phyloP scores from a whole-genome alignment of 2,888 invertebrate genomes.

The Agrotis clavis region DNA sequence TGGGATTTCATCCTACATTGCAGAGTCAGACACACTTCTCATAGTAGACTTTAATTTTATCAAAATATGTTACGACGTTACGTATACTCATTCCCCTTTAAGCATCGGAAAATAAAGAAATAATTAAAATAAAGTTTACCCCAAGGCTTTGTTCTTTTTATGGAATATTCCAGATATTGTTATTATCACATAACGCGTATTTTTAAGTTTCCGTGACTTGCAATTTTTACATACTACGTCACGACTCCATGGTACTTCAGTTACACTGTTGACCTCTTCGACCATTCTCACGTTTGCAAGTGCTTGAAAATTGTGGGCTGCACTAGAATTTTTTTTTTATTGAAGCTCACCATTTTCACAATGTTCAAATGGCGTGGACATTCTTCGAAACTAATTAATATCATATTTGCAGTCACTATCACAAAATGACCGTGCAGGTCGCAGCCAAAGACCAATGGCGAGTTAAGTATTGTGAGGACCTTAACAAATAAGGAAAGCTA shows the following conservation, averaged over 20 bases:
- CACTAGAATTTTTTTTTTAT: too few relatives aligned
- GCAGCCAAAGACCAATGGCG: not conserved
- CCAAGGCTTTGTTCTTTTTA: conserved; percentile 10
- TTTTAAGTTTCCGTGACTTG: not conserved
- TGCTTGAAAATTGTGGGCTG: not conserved
- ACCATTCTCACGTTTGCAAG: not conserved
- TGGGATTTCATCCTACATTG: conserved; percentile 1
- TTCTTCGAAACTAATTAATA: not conserved
- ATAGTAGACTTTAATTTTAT: not conserved
- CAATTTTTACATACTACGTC: not conserved
- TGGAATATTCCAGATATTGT: not conserved
- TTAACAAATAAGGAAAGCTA: conserved; percentile 23
- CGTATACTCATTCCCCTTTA: not conserved
- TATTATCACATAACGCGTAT: conserved; percentile 5
- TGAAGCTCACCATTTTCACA: too few relatives aligned
- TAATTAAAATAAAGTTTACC: conserved; percentile 32
- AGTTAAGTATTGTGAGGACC: conserved; percentile 1
- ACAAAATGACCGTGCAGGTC: not conserved
- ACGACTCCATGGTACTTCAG: not conserved
- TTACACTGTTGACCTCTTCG: too few relatives aligned
- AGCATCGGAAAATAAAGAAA: conserved; percentile 27
- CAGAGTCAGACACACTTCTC: not conserved
- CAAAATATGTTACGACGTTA: not conserved
- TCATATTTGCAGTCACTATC: not conserved
- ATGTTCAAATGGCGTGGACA: not conserved